phyloP scores from a whole-genome alignment of 2,797 vertebrate genomes.

The Prionace glauca region DNA sequence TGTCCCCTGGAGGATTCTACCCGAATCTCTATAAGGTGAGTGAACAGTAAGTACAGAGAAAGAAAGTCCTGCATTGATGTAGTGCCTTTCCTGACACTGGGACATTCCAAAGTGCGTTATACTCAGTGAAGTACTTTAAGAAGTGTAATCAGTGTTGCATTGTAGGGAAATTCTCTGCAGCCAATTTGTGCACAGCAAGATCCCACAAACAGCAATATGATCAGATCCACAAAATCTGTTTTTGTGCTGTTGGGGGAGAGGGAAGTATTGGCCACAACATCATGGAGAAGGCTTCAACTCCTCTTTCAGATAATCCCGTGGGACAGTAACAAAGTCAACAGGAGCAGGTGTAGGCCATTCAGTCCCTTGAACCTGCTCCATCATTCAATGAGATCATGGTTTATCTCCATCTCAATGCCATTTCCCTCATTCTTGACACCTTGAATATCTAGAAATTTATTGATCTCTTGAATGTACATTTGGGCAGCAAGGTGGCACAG shows the following conservation, averaged over 20 bases:
- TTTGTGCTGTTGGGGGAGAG: neutral
- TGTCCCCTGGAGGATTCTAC: neutral
- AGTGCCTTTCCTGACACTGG: neutral
- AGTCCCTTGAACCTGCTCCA: no score
- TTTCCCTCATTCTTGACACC: no score
- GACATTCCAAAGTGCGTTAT: neutral
- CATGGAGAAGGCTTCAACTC: neutral
- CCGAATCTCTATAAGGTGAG: neutral
- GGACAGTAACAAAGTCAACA: neutral
- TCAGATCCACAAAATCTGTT: neutral
- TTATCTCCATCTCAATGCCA: no score
- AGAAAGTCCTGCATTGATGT: neutral
- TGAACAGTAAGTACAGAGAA: neutral
- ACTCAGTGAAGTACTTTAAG: neutral
- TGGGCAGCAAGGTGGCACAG: no score
- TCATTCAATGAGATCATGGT: no score
- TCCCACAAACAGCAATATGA: neutral
- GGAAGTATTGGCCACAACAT: neutral
- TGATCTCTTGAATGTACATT: no score
- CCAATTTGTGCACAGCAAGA: neutral
- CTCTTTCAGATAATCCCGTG: neutral
- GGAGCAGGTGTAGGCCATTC: no score
- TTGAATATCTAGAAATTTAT: no score
- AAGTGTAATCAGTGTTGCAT: neutral
- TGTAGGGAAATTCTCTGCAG: neutral